phyloP scores from a whole-genome alignment of 2,888 invertebrate genomes.

The Rhyacophila evoluta region DNA sequence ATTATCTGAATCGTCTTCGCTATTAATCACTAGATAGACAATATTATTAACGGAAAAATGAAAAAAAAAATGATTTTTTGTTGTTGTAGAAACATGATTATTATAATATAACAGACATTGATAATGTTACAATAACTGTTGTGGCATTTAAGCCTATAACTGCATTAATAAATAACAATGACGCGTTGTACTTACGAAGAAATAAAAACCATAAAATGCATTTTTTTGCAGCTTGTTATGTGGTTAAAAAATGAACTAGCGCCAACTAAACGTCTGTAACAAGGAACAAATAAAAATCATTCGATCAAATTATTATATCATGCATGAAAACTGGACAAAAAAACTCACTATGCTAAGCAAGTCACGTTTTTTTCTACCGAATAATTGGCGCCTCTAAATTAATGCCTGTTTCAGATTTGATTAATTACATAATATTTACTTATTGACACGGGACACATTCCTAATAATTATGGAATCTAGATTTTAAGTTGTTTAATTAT shows the following conservation, averaged over 20 bases:
- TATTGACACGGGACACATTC: slow-evolving; percentile 4
- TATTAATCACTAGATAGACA: too few relatives aligned
- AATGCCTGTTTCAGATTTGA: background rate
- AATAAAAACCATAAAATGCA: background rate
- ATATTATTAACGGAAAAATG: too few relatives aligned
- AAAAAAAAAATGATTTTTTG: too few relatives aligned
- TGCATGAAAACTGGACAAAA: background rate
- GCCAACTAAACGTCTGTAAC: background rate
- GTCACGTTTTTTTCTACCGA: background rate
- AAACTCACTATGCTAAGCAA: background rate
- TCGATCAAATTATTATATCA: background rate
- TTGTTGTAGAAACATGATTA: too few relatives aligned
- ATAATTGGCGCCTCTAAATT: slow-evolving; percentile 5
- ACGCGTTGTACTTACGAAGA: background rate
- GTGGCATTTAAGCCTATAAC: background rate
- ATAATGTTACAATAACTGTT: too few relatives aligned
- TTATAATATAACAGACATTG: too few relatives aligned
- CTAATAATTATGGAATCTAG: background rate
- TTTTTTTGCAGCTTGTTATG: background rate
- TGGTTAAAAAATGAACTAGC: background rate
- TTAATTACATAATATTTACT: background rate
- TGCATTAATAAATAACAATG: background rate
- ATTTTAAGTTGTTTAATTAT: background rate
- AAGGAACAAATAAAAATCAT: background rate
- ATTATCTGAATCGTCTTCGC: too few relatives aligned